A percentile compares a stretch with the other conserved stretches of the same genome.
These are phyloP conservation scores for Mystacides longicornis DNA, from an alignment of 2,888 invertebrate species.

Conservation along the genomic window DNA sequence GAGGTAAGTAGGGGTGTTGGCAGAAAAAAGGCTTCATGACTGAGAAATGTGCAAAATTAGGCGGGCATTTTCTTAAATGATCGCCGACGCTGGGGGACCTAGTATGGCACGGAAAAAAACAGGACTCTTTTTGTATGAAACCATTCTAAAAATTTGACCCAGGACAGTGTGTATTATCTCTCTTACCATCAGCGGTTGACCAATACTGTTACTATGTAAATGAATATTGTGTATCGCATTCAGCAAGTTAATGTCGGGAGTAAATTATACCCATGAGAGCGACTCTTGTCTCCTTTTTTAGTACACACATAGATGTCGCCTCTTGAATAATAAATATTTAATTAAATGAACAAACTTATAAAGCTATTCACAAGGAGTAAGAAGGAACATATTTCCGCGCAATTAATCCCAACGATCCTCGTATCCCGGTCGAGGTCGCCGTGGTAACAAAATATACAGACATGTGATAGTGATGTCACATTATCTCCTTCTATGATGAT, in stretches of 20 bases:
- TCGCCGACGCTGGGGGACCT: no score
- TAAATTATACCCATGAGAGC: conserved; percentile 13
- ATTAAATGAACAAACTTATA: conserved; percentile 19
- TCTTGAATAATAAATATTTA: conserved; percentile 19
- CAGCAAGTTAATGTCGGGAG: conserved; percentile 8
- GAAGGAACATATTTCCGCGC: conserved; percentile 14
- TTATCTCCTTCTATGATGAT: no score
- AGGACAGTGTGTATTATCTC: background rate
- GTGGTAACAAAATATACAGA: background rate
- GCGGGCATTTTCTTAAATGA: no score
- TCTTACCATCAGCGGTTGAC: background rate
- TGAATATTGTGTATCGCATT: conserved; percentile 8
- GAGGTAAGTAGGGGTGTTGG: no score
- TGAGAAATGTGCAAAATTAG: no score
- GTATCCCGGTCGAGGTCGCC: background rate
- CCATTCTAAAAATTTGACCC: background rate
- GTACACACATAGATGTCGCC: conserved; percentile 17
- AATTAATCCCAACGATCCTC: conserved; percentile 18
- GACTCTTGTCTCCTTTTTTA: conserved; percentile 16
- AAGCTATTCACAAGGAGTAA: conserved; percentile 11
- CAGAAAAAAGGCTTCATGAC: no score
- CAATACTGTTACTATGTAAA: conserved; percentile 9
- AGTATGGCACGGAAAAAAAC: no score
- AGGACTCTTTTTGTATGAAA: no score
- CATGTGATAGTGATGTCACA: background rate